phyloP scores from a whole-genome alignment of 1,140 invertebrate species.

The Anoplolepis gracilipes region DNA sequence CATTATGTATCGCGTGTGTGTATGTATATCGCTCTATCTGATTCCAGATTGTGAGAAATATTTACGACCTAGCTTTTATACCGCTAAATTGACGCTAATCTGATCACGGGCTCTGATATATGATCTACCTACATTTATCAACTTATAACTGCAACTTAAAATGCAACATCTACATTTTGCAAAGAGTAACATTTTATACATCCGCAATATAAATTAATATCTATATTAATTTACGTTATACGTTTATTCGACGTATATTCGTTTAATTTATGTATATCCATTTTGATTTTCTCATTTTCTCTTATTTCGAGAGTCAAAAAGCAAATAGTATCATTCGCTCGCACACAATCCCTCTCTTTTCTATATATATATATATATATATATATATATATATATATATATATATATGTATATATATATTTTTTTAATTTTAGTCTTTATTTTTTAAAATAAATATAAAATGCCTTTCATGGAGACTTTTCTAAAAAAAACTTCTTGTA shows the following conservation, averaged over 20 bases:
- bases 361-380: no score
- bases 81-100: slow-evolving; percentile 59
- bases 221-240: not conserved
- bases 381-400: no score
- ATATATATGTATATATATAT: no score
- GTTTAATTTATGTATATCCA: no score
- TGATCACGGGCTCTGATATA: slow-evolving; percentile 49
- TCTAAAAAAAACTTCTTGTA: not conserved
- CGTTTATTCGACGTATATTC: slow-evolving; percentile 1
- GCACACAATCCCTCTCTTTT: not conserved
- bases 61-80: slow-evolving; percentile 52
- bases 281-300: not conserved
- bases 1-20: slow-evolving; percentile 36
- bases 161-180: slow-evolving; percentile 50
- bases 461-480: not conserved
- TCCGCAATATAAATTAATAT: slow-evolving; percentile 38
- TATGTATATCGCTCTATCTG: slow-evolving; percentile 25
- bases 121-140: slow-evolving; percentile 43
- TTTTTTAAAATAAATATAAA: not conserved
- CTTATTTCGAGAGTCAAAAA: not conserved
- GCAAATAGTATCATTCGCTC: no score
- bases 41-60: slow-evolving; percentile 50
- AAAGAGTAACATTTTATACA: not conserved
- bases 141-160: slow-evolving; percentile 43
- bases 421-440: not conserved